phyloP scores from a whole-genome alignment of 92 coral and sea anemone genomes.

The Phenganax subtilis region DNA sequence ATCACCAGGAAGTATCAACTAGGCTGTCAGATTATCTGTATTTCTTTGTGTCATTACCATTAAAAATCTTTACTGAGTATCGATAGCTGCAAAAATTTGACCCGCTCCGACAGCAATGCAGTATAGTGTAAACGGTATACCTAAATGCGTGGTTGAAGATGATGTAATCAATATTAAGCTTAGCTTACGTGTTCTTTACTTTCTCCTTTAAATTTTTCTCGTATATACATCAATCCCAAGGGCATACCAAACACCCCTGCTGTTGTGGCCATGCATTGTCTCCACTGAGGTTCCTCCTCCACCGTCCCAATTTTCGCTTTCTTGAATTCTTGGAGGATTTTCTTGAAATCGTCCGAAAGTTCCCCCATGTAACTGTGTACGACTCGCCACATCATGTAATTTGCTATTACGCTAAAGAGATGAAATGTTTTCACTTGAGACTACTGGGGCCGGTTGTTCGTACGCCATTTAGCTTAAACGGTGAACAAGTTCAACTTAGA shows the following conservation, averaged over 20 bases:
- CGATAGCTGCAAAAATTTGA: too few relatives aligned
- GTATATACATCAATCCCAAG: conserved; percentile 69
- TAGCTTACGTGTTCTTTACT: conserved; percentile 76
- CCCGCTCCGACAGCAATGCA: too few relatives aligned
- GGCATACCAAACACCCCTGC: conserved; percentile 81
- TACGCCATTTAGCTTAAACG: not conserved
- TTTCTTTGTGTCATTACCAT: too few relatives aligned
- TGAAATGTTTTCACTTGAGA: not conserved
- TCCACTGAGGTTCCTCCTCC: conserved; percentile 89
- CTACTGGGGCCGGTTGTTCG: not conserved
- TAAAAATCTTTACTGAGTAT: too few relatives aligned
- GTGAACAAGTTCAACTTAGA: too few relatives aligned
- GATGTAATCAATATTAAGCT: too few relatives aligned
- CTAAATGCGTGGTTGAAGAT: too few relatives aligned
- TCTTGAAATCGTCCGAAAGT: conserved; percentile 54
- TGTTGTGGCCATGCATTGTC: conserved; percentile 60
- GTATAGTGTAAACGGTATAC: too few relatives aligned
- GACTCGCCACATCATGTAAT: conserved; percentile 96
- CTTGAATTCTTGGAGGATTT: conserved; percentile 45
- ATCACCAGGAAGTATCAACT: too few relatives aligned
- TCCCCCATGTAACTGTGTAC: conserved; percentile 45
- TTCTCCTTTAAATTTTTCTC: conserved; percentile 62
- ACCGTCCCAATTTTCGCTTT: conserved; percentile 51
- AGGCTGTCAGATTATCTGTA: too few relatives aligned
- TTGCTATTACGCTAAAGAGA: conserved; percentile 60